Percentiles rank a stretch among this genome's conserved stretches.
Conservation (phyloP, 2,797 vertebrate species). For the Sebastes taczanowskii region DNA sequence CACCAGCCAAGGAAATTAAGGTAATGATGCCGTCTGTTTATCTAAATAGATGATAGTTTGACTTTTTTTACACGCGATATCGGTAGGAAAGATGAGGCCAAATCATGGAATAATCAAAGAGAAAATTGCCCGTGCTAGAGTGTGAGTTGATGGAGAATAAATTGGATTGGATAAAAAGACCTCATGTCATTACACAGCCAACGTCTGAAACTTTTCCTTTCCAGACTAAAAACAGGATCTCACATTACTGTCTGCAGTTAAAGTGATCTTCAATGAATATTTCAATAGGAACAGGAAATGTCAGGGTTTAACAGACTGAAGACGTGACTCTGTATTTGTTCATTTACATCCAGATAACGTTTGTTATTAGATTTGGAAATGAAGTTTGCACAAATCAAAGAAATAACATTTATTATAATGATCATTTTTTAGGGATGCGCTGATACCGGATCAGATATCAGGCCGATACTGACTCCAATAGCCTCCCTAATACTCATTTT, state of each 20-base stretch:
- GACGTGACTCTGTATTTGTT: slow-evolving; percentile 5
- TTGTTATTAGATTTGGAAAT: not conserved
- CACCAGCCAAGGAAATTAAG: slow-evolving; percentile 91
- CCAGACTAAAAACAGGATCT: slow-evolving; percentile 12
- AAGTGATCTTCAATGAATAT: slow-evolving; percentile 28
- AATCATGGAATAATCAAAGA: slow-evolving; percentile 51
- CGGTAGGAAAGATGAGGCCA: slow-evolving; percentile 23
- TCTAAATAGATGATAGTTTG: slow-evolving; percentile 40
- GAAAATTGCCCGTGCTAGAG: slow-evolving; percentile 17
- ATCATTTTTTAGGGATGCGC: no score
- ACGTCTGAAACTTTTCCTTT: not conserved
- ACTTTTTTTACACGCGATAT: slow-evolving; percentile 26
- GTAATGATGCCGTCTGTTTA: slow-evolving; percentile 81
- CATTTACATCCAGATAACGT: slow-evolving; percentile 18
- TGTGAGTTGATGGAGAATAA: slow-evolving; percentile 42
- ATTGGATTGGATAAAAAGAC: slow-evolving; percentile 46
- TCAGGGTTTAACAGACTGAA: not conserved
- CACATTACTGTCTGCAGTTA: slow-evolving; percentile 3
- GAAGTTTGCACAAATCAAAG: not conserved
- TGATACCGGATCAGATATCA: no score
- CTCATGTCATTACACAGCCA: slow-evolving; percentile 20
- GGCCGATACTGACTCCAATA: no score
- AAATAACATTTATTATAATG: not conserved
- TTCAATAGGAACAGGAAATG: slow-evolving; percentile 11
- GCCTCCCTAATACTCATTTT: not conserved